Evolutionary conservation across 2,888 invertebrate genomes (phyloP).

Genomic region (Tetramorium bicarinatum): DNA sequence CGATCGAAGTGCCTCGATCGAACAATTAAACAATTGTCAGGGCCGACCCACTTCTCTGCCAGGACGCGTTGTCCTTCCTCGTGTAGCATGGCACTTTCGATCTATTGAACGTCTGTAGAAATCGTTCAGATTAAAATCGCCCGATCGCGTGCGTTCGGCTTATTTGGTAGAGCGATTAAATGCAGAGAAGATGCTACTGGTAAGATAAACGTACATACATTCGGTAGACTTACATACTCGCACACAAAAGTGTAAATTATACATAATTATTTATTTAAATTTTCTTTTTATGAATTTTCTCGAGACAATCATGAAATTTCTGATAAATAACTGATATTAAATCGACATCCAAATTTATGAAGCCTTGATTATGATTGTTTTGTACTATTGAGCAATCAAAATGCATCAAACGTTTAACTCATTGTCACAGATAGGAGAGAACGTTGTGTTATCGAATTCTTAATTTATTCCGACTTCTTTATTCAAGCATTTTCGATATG

Average conservation of each 20-base stretch:
- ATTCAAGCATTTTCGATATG: background rate
- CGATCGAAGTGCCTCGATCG: conserved; percentile 45
- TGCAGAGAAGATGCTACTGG: conserved; percentile 4
- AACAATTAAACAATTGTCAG: conserved; percentile 79
- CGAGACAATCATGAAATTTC: background rate
- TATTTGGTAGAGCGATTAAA: conserved; percentile 14
- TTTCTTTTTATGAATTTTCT: background rate
- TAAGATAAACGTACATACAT: background rate
- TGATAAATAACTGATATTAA: background rate
- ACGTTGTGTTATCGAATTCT: background rate
- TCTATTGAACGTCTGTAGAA: conserved; percentile 44
- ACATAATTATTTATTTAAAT: background rate
- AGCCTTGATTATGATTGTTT: background rate
- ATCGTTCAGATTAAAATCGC: conserved; percentile 58
- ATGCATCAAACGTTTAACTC: background rate
- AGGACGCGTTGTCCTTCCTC: conserved; percentile 62
- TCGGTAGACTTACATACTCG: background rate
- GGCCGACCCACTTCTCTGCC: conserved; percentile 72
- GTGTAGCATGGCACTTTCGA: conserved; percentile 54
- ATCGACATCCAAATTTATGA: background rate
- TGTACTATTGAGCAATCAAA: background rate
- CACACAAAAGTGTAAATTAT: background rate
- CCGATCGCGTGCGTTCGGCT: conserved; percentile 37
- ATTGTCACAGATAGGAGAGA: background rate
- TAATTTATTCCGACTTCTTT: conserved; percentile 7